phyloP scores from a whole-genome alignment of 1,140 invertebrate species.

The Musca domestica region DNA sequence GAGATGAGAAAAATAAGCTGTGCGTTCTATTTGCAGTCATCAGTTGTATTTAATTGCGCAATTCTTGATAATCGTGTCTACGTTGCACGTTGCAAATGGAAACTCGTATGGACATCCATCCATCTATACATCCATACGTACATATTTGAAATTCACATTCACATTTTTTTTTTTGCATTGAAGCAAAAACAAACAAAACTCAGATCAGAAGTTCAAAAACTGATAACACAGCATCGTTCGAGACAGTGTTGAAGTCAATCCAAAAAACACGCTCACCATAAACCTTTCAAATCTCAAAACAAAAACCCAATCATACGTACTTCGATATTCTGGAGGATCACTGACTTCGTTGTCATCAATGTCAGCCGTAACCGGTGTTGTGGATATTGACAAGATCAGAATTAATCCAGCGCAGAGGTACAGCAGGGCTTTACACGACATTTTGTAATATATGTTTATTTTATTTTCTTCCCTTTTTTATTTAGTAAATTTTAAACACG shows the following conservation, averaged over 20 bases:
- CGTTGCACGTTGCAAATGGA: no score
- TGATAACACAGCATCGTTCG: background rate
- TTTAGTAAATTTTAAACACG: background rate
- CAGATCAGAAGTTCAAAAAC: constrained; percentile 12
- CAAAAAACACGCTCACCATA: background rate
- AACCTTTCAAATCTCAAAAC: no score
- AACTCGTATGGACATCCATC: no score
- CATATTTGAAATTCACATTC: no score
- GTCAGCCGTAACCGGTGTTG: constrained; percentile 27
- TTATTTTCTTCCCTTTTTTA: background rate
- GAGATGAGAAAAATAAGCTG: background rate
- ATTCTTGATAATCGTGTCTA: no score
- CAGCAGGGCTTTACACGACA: background rate
- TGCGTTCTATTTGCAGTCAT: no score
- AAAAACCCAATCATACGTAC: constrained; percentile 35
- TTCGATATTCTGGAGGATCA: constrained; percentile 29
- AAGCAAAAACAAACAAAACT: background rate
- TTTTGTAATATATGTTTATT: background rate
- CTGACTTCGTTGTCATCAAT: constrained; percentile 43
- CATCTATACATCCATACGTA: no score
- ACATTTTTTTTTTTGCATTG: background rate
- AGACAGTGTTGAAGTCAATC: background rate
- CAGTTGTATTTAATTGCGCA: no score
- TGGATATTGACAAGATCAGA: constrained; percentile 3
- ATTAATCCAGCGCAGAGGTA: background rate